A percentile compares a stretch with the other conserved stretches of the same genome.
Conservation (phyloP, 1,140 invertebrate species). For the Nasonia longicornis region DNA sequence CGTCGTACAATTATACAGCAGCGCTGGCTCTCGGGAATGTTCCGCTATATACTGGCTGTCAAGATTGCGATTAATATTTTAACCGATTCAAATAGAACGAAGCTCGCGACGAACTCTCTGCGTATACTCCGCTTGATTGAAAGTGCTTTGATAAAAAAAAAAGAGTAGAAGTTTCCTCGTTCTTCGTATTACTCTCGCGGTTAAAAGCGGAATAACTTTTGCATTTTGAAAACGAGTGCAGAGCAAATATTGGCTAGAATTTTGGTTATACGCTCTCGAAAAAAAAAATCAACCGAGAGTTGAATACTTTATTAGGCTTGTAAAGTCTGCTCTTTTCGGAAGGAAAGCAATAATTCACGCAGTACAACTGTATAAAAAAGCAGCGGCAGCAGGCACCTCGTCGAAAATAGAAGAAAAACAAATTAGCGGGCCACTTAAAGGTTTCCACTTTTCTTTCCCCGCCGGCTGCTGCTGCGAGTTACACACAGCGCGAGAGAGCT, state of each 20-base stretch:
- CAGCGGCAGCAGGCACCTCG: no score
- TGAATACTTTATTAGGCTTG: slow-evolving; percentile 21
- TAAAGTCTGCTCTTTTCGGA: not conserved
- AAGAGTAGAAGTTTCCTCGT: not conserved
- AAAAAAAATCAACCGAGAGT: not conserved
- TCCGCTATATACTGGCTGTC: no score
- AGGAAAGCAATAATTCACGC: slow-evolving; percentile 20
- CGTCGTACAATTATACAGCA: no score
- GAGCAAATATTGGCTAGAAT: not conserved
- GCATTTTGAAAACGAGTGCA: not conserved
- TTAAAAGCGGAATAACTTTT: not conserved
- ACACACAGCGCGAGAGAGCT: not conserved
- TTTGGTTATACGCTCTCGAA: no score
- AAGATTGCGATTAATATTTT: no score
- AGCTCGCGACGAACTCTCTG: not conserved
- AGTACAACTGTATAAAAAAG: no score
- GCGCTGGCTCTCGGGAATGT: no score
- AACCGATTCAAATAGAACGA: no score
- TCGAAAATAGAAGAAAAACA: not conserved
- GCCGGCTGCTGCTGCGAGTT: not conserved
- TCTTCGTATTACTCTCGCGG: not conserved
- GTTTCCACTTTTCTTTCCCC: slow-evolving; percentile 16
- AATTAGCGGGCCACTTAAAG: slow-evolving; percentile 39
- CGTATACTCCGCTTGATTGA: not conserved
- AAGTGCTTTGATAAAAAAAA: not conserved